Base-by-base conservation (phyloP, 53 echinoderm and acorn worm genomes). In the Crossaster papposus region DNA sequence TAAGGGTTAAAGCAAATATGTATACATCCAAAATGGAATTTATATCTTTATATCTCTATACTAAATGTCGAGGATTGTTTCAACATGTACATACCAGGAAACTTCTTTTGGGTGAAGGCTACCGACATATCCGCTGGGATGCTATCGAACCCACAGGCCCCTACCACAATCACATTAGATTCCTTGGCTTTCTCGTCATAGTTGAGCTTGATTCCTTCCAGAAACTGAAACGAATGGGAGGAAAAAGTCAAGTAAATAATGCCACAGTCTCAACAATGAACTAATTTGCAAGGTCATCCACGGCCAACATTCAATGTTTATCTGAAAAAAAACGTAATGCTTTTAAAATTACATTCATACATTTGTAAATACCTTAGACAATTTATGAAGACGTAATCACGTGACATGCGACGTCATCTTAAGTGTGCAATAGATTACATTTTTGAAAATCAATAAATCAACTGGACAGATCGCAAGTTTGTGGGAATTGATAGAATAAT, bases 61-160 rank as follows among this genome's bases (percentile, higher is more conserved):
- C n/a, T n/a, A n/a, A n/a, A n/a, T n/a, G n/a, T n/a, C 44, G 44
- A 44, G 44, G 44, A 44, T 44, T 44, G 44, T 44, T n/a, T 22
- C 52, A 51, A 53, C 14, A 20, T 5, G 32, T 32, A 0, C 83
- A 72, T 83, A 97, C 97, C 97, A 91, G 95, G 95, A 81, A 97
- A 97, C 20, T 95, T 85, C 82, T 95, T 85, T 75, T 94, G 94
- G 53, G 91, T 85, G 58, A 87, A 93, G 64, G 85, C 79, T 14
- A 91, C 92, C 0, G 95, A 94, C 95, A 97, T 95, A 51, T 97
- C 97, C 44, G 97, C 95, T 54, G 97, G 96, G 81, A 95, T 95
- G 88, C 97, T 95, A 76, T 97, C 97, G 77, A 95, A 97, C 3
- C 97, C 95, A 91, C 97, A 97, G 2, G 95, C 83, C 24, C 95